Conservation (phyloP, 2,113 vertebrate species). For the Gambusia holbrooki region DNA sequence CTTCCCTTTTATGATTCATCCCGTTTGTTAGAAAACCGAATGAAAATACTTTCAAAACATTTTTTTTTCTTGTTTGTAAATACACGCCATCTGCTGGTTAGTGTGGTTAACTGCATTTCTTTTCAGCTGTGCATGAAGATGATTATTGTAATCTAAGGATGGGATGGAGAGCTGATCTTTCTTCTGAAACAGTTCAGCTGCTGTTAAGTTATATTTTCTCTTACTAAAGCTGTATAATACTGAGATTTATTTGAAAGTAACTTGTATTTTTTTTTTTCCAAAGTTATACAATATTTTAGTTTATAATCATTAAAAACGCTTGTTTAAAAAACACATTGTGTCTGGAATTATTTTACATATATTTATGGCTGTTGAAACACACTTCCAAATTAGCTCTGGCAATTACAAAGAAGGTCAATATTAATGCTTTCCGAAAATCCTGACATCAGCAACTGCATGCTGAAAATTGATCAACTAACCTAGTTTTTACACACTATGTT, state of each 20-base stretch:
- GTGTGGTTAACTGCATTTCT: constrained; percentile 35
- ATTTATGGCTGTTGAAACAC: background rate
- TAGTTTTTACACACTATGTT: too few relatives aligned
- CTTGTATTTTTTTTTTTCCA: constrained; percentile 38
- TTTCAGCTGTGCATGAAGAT: constrained; percentile 23
- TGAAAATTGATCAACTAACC: too few relatives aligned
- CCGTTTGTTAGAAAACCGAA: too few relatives aligned
- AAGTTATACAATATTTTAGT: constrained; percentile 40
- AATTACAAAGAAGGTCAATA: too few relatives aligned
- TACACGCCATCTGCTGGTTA: constrained; percentile 17
- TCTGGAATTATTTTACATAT: background rate
- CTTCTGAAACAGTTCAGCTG: constrained; percentile 6
- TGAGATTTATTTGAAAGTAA: constrained; percentile 25
- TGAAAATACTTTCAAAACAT: too few relatives aligned
- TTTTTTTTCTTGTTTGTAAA: background rate
- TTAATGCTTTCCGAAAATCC: too few relatives aligned
- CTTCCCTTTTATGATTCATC: background rate
- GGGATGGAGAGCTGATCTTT: constrained; percentile 16
- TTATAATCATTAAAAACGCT: constrained; percentile 29
- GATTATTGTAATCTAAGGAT: constrained; percentile 23
- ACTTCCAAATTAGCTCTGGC: too few relatives aligned
- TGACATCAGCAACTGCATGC: too few relatives aligned
- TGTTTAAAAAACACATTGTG: constrained; percentile 3
- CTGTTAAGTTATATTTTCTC: constrained; percentile 27
- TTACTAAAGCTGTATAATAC: constrained; percentile 22